Base-by-base conservation (phyloP, 2,113 vertebrate genomes). In the Cinclus mexicanus region DNA sequence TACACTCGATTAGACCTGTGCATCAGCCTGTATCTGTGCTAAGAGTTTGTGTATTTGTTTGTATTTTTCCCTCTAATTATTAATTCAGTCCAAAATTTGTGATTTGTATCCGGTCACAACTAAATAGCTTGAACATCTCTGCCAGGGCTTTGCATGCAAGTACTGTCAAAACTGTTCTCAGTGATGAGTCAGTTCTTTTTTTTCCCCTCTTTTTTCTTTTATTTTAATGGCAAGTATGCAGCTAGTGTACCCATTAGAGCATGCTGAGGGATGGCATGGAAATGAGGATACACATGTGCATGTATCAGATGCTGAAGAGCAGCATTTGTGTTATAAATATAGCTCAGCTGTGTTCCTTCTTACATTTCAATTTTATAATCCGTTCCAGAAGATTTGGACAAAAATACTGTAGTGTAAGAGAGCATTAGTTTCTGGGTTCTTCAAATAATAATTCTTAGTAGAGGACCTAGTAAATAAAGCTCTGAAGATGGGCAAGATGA, bases 321-420 rank as follows among this genome's bases (percentile, higher is more conserved):
- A 76, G 69, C 18, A 11, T 82, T 92, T 72, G 41, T 90, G 82
- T 90, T 91, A 96, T 89, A 97, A 96, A 96, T 96, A 93, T 78
- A 93, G 91, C 92, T 96, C 64, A 0, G 61, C 96, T 90, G 70
- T 71, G 88, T 89, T 96, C 83, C 86, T 84, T 92, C 92, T 95
- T 96, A 95, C 84, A 93, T 97, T 96, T 95, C 95, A 93, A 75
- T 97, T 97, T 96, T 95, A 91, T 95, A 96, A 96, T 95, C 85
- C 0, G 28, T 95, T 96, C 90, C 94, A 94, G 95, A 95, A 93
- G 94, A 87, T 94, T 87, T 94, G 87, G 94, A 87, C 92, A 93
- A 95, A 97, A 97, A 96, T 95, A 90, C 89, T 84, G 65, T 85
- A 35, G 79, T 71, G 69, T 84, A 72, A 94, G 87, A 92, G 67